These are phyloP conservation scores for Phycodurus eques DNA, from an alignment of 2,113 vertebrate genomes.

Conservation along the genomic window DNA sequence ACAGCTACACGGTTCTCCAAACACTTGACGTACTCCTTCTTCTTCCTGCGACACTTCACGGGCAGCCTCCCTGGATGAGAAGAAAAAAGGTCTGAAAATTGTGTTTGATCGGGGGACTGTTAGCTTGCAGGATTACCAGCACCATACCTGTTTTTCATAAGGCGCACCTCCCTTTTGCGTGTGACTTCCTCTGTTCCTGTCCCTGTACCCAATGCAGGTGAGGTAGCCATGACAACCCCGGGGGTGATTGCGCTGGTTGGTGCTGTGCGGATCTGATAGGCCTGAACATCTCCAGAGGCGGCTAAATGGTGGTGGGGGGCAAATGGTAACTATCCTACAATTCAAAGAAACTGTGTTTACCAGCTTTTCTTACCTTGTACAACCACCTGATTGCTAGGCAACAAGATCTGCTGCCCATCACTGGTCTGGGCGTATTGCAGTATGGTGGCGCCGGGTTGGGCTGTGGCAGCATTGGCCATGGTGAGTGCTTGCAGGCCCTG, in stretches of 20 bases:
- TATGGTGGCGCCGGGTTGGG: constrained; percentile 90
- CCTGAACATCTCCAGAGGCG: constrained; percentile 94
- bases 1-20: constrained; percentile 98
- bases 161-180: constrained; percentile 93
- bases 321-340: too few species aligned
- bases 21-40: constrained; percentile 99
- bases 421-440: constrained; percentile 98
- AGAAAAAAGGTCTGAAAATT: background rate
- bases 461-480: constrained; percentile 88
- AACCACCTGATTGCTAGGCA: constrained; percentile 98
- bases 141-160: constrained; percentile 96
- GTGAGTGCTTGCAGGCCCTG: constrained; percentile 94
- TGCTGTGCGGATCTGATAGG: constrained; percentile 96
- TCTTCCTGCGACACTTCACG: constrained; percentile 98
- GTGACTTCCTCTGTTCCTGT: constrained; percentile 91
- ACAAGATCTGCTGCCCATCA: constrained; percentile 96
- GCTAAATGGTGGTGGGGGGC: constrained; percentile 62
- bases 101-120: background rate
- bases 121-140: background rate
- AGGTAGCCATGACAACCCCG: constrained; percentile 93
- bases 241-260: constrained; percentile 88
- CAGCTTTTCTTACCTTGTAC: constrained; percentile 85
- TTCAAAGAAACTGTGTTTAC: background rate
- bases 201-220: constrained; percentile 81
- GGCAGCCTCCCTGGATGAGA: constrained; percentile 86